Evolutionary conservation across 2,113 vertebrate genomes (phyloP), one percentile per base, ranked within the genome.

Genomic region (Scomber japonicus): DNA sequence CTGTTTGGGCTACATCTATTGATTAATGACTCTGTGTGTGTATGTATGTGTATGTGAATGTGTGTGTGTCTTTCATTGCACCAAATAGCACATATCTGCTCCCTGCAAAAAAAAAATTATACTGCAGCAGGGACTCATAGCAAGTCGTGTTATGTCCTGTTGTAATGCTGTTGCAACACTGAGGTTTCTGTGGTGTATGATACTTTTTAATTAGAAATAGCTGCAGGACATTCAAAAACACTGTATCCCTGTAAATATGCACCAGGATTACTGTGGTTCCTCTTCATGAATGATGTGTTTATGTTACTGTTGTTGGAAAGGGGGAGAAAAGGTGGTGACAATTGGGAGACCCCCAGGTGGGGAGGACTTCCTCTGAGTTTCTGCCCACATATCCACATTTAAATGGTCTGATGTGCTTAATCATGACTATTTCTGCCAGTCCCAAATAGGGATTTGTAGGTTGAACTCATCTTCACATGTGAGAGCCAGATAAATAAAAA

Each of bases 81-180:
- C 14, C 46, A 51, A 71, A 70, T 11, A 11, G 53, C 60, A 64
- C 80, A 80, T 85, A 80, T 85, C 82, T 85, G 82, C 67, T 91
- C 53, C 63, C 64, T 71, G 30, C 73, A 17, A 11, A 57, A 24
- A 71, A 71, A 68, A 15, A 61, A 15, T 1, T 69, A 64, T 16
- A 55, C 30, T 63, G 62, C 45, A 61, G 62, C 65, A 72, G 56
- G 60, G n/a, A 78, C 64, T 85, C 64, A 65, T 19, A 57, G 49
- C 12, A 1, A 71, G 66, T 67, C 68, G 63, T 60, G 76, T 62
- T 24, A 54, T 59, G 31, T 53, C 30, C 63, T 31, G 44, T 7
- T 83, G 5, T 30, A 46, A 48, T 53, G 44, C 8, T 8, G 2
- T 56, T 21, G 12, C 4, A 67, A 21, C 21, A 21, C 21, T 21